Percentiles rank a stretch among this genome's conserved stretches.
phyloP scores from a whole-genome alignment of 92 coral and sea anemone species.

The Virgularia gustaviana region DNA sequence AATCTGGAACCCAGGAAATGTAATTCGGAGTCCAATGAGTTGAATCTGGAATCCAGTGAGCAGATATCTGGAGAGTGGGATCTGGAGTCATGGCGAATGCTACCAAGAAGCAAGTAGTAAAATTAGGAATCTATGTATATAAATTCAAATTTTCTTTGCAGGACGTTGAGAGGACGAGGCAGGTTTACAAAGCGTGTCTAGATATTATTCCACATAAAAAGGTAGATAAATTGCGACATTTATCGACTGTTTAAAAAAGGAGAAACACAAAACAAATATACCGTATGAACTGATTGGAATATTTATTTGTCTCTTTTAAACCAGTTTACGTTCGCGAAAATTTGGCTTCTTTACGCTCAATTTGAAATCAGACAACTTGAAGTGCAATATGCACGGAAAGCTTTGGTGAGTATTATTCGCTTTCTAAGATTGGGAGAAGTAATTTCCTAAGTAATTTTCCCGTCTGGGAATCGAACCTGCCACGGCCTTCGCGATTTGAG shows the following conservation, averaged over 20 bases:
- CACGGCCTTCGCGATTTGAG: not conserved
- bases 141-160: slow-evolving; percentile 10
- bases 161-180: slow-evolving; percentile 85
- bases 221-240: slow-evolving; percentile 52
- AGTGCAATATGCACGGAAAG: slow-evolving; percentile 80
- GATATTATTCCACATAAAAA: slow-evolving; percentile 91
- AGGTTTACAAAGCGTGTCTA: slow-evolving; percentile 90
- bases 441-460: not conserved
- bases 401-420: slow-evolving; percentile 66
- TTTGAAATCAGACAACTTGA: slow-evolving; percentile 92
- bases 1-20: no score
- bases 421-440: not conserved
- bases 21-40: no score
- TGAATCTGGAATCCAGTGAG: no score
- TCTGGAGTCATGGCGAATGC: no score
- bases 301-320: not conserved
- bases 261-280: no score
- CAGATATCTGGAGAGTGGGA: no score
- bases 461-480: no score
- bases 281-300: no score
- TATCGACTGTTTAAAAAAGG: no score
- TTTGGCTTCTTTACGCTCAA: slow-evolving; percentile 95
- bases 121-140: not conserved
- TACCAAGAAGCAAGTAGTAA: no score
- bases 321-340: slow-evolving; percentile 94